These are phyloP conservation scores for Tyrannus savana DNA, from an alignment of 2,113 vertebrate genomes.

Conservation along the genomic window DNA sequence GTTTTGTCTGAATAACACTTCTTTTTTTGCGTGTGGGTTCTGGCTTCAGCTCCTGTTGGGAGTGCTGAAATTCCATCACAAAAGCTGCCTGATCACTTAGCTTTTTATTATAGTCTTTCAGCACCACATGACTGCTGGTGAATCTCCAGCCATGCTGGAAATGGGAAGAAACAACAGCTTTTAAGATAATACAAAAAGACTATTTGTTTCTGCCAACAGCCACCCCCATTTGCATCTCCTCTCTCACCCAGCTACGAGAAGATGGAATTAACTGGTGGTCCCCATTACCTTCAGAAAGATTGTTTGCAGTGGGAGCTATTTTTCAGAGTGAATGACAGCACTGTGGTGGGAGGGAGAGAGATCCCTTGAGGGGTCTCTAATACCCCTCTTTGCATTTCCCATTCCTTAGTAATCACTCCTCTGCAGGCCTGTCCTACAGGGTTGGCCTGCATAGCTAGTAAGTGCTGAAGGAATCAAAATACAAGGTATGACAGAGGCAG, in stretches of 20 bases:
- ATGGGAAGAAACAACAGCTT: not conserved
- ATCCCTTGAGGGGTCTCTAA: not conserved
- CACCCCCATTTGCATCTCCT: not conserved
- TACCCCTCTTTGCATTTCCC: not conserved
- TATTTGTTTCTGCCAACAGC: not conserved
- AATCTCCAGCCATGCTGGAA: conserved; percentile 10
- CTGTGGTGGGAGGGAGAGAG: not conserved
- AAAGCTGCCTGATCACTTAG: conserved; percentile 39
- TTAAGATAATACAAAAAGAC: not conserved
- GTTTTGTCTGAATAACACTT: conserved; percentile 36
- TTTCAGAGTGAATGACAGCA: not conserved
- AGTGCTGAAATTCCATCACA: conserved; percentile 43
- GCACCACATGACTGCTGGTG: not conserved
- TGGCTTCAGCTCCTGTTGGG: conserved; percentile 35
- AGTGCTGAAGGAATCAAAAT: not conserved
- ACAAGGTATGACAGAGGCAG: conserved; percentile 4
- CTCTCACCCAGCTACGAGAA: not conserved
- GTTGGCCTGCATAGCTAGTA: not conserved
- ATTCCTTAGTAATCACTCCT: not conserved
- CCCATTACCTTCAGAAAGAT: not conserved
- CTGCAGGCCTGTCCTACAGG: not conserved
- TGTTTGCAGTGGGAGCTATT: not conserved
- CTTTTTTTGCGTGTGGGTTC: not conserved
- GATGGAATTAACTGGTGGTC: not conserved
- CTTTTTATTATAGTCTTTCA: conserved; percentile 45